Evolutionary conservation across 2,888 invertebrate species (phyloP).

Genomic region (Chaetoderma sp.): DNA sequence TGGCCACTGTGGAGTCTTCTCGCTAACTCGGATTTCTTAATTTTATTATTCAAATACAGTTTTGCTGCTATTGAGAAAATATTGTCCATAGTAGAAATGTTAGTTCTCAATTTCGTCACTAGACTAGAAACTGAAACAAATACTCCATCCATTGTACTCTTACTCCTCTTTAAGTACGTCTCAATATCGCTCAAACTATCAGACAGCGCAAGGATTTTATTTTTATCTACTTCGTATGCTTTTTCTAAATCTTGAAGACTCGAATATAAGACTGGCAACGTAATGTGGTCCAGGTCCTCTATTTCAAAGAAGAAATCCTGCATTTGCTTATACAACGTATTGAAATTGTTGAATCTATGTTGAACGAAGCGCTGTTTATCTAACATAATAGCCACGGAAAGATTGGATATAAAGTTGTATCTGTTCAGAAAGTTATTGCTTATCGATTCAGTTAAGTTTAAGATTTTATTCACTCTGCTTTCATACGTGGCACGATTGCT

Average conservation of each 20-base stretch:
- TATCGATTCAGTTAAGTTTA: not conserved
- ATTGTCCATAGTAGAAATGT: too few relatives aligned
- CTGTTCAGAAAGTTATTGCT: not conserved
- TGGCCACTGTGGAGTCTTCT: too few relatives aligned
- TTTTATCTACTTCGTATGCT: not conserved
- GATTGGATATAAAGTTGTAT: slow-evolving; percentile 3
- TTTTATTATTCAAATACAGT: too few relatives aligned
- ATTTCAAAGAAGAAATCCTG: not conserved
- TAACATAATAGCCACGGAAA: not conserved
- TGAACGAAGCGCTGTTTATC: not conserved
- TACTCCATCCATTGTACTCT: not conserved
- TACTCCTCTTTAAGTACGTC: not conserved
- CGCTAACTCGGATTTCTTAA: too few relatives aligned
- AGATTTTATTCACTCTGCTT: not conserved
- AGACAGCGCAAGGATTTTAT: not conserved
- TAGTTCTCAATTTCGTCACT: too few relatives aligned
- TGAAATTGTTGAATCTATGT: too few relatives aligned
- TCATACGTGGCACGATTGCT: not conserved
- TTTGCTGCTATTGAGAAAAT: too few relatives aligned
- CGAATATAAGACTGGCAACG: not conserved
- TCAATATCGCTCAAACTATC: not conserved
- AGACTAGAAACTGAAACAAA: too few relatives aligned
- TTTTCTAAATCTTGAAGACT: not conserved
- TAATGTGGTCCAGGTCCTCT: not conserved
- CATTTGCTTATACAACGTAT: not conserved